A percentile compares a stretch with the other conserved stretches of the same genome.
These are phyloP conservation scores for Cherax destructor DNA, from an alignment of 1,140 invertebrate species.

Conservation along the genomic window DNA sequence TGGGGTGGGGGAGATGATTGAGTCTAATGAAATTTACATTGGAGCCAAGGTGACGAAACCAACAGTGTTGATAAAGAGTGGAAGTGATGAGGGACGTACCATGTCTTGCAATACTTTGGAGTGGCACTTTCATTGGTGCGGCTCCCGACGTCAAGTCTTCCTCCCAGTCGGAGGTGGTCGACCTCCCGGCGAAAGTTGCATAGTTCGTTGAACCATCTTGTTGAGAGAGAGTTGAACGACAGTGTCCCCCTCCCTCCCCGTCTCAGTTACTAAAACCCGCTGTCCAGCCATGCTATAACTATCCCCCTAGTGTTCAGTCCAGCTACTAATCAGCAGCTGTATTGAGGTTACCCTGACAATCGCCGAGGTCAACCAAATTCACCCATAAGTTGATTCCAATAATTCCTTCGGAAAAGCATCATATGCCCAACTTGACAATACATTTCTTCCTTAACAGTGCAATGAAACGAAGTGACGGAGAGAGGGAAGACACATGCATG, in stretches of 20 bases:
- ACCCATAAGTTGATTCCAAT: no score
- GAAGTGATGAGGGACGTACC: neutral
- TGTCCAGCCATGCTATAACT: no score
- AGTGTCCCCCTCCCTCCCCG: neutral
- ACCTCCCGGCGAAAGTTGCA: conserved; percentile 46
- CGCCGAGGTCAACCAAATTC: no score
- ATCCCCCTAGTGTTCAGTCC: no score
- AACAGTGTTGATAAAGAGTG: neutral
- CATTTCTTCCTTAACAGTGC: no score
- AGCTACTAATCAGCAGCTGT: no score
- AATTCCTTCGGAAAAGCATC: no score
- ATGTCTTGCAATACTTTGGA: neutral
- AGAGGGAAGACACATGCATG: neutral
- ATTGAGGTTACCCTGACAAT: no score
- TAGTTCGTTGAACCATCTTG: conserved; percentile 48
- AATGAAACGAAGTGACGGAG: neutral
- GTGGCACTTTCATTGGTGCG: conserved; percentile 2
- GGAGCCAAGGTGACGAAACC: conserved; percentile 1
- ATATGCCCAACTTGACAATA: no score
- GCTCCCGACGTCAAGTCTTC: neutral
- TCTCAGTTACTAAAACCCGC: no score
- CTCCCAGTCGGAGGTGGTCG: conserved; percentile 27
- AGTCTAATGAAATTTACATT: conserved; percentile 15
- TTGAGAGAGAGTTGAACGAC: neutral
- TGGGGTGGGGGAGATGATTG: no score